Percentiles rank a stretch among this genome's conserved stretches.
These are phyloP conservation scores for Siphonodentalium dalli DNA, from an alignment of 2,888 invertebrate species.

Conservation along the genomic window DNA sequence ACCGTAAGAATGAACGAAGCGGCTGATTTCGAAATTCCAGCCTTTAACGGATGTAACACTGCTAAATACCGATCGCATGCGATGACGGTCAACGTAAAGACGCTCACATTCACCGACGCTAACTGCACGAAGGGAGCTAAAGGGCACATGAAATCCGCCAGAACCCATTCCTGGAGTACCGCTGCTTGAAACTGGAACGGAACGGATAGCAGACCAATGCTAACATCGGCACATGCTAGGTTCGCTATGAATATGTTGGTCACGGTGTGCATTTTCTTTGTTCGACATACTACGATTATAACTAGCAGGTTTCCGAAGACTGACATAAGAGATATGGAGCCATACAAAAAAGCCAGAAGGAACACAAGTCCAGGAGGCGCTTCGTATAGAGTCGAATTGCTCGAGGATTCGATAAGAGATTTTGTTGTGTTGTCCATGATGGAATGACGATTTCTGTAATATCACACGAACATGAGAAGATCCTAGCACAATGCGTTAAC, in stretches of 20 bases:
- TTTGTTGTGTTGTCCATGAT: too few relatives aligned
- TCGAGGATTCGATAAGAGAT: too few relatives aligned
- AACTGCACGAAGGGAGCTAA: conserved; percentile 89
- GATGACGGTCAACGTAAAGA: conserved; percentile 86
- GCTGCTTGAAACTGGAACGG: conserved; percentile 92
- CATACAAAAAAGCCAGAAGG: conserved; percentile 80
- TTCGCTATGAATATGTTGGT: conserved; percentile 88
- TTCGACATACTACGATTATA: conserved; percentile 83
- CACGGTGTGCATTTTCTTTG: conserved; percentile 78
- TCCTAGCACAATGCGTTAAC: too few relatives aligned
- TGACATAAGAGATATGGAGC: conserved; percentile 80
- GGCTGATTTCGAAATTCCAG: conserved; percentile 74
- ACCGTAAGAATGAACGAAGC: conserved; percentile 77
- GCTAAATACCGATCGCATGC: conserved; percentile 81
- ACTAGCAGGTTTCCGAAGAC: conserved; percentile 85
- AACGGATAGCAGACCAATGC: conserved; percentile 84
- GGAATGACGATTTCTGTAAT: too few relatives aligned
- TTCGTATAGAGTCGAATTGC: conserved; percentile 73
- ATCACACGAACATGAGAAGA: too few relatives aligned
- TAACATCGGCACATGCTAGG: conserved; percentile 84
- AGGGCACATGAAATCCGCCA: conserved; percentile 86
- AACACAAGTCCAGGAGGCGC: conserved; percentile 79
- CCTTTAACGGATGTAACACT: conserved; percentile 69
- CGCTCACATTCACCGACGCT: conserved; percentile 85
- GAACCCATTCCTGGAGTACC: conserved; percentile 82